These are phyloP conservation scores for Gibbula magus DNA, from an alignment of 2,888 invertebrate genomes.

Conservation along the genomic window DNA sequence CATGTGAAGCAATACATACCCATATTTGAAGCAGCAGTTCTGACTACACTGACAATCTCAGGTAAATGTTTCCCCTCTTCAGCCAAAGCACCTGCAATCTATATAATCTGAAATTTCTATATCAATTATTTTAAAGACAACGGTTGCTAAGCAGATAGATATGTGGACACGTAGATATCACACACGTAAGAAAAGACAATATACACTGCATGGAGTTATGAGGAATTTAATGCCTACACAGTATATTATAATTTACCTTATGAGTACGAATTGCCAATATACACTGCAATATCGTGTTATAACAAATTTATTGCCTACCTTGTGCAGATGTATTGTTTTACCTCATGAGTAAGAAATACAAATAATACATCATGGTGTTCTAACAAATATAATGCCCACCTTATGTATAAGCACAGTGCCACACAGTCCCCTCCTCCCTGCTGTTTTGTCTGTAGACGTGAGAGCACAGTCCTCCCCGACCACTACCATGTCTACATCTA, in stretches of 20 bases:
- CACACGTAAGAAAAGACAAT: no score
- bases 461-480: conserved; percentile 84
- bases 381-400: conserved; percentile 49
- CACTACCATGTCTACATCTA: conserved; percentile 79
- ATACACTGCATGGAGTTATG: no score
- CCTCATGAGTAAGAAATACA: background rate
- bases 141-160: no score
- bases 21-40: conserved; percentile 62
- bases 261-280: background rate
- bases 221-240: no score
- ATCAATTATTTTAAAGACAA: no score
- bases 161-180: no score
- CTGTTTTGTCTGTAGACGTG: conserved; percentile 76
- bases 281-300: no score
- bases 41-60: conserved; percentile 76
- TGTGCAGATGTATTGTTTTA: conserved; percentile 77
- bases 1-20: conserved; percentile 52
- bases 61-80: conserved; percentile 79
- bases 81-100: conserved; percentile 88
- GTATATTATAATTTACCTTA: no score
- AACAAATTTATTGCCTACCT: conserved; percentile 60
- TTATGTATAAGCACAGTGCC: conserved; percentile 79
- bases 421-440: conserved; percentile 81
- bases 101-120: no score
- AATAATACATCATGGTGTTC: no score